phyloP scores from a whole-genome alignment of 2,797 vertebrate genomes.

The Rallus crepitans region DNA sequence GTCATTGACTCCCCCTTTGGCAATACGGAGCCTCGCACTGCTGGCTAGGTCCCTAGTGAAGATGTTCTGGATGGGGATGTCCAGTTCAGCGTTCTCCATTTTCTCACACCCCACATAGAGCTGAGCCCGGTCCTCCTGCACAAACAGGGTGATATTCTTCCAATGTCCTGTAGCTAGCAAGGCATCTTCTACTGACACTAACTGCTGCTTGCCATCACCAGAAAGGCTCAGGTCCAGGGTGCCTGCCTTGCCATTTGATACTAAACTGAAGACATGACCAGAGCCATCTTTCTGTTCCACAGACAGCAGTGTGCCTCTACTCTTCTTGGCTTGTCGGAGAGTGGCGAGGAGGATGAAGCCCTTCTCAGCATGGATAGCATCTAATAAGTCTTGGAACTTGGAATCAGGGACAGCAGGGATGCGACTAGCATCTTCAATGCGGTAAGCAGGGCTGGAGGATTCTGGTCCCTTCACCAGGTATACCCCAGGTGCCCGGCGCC shows the following conservation, averaged over 20 bases:
- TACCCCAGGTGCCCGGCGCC: conserved; percentile 87
- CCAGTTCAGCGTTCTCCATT: conserved; percentile 90
- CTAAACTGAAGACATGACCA: conserved; percentile 91
- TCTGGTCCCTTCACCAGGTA: conserved; percentile 91
- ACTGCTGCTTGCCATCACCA: conserved; percentile 84
- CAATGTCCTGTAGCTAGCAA: conserved; percentile 90
- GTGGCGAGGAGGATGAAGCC: conserved; percentile 94
- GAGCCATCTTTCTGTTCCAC: conserved; percentile 90
- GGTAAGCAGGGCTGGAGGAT: conserved; percentile 92
- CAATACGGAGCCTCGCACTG: conserved; percentile 87
- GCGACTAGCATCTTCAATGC: conserved; percentile 90
- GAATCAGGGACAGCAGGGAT: conserved; percentile 90
- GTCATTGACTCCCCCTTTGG: conserved; percentile 90
- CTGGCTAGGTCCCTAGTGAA: conserved; percentile 88
- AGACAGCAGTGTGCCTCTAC: conserved; percentile 87
- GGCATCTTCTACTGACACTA: conserved; percentile 92
- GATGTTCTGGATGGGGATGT: conserved; percentile 90
- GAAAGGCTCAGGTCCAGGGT: conserved; percentile 92
- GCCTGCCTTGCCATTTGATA: conserved; percentile 93
- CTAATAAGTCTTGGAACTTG: conserved; percentile 93
- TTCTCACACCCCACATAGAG: conserved; percentile 95
- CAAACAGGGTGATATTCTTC: conserved; percentile 96
- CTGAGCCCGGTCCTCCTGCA: conserved; percentile 93
- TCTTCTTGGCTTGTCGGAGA: conserved; percentile 92
- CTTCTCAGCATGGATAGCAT: conserved; percentile 91